Evolutionary conservation across 2,888 invertebrate genomes (phyloP), one percentile per base, ranked within the genome.

Genomic region (Notodonta ziczac): DNA sequence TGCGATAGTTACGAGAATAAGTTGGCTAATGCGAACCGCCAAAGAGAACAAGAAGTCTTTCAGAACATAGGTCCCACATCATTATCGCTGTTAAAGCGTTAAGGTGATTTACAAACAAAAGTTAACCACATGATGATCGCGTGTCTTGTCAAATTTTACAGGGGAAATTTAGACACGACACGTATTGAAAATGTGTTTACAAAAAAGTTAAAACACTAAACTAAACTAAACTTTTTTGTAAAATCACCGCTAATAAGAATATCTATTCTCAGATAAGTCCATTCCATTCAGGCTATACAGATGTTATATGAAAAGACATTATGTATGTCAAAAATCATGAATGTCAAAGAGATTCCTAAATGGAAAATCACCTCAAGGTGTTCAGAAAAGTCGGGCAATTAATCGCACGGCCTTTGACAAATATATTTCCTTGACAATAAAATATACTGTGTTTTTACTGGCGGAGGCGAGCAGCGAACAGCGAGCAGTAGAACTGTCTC

Each of bases 391-490:
- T 84, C 82, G 74, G 82, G 79, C 86, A 88, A 90, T 88, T 90
- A 91, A 88, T 90, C 83, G 86, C 84, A 85, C 24, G 24, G 24
- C 81, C 86, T 90, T 89, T 88, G 89, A 88, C 88, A 91, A 90
- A 92, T 90, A 91, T 86, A 89, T 90, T 90, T 90, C 86, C 85
- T 87, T 87, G 86, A 91, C 88, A 90, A 91, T 90, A 90, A 91
- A 91, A 90, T 92, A 90, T 87, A 87, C 81, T 77, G 83, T 86
- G 87, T 90, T 91, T 90, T 89, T 91, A 89, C 85, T 84, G 85
- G 83, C 83, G 73, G 70, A 82, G 79, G 77, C 80, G 79, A 81
- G 78, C 77, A 50, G 9, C 16, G 70, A 75, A 80, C 78, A 83
- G 87, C 79, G 84, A 87, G 85, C 85, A 89, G 86, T 83, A 88